A percentile compares a stretch with the other conserved stretches of the same genome.
These are phyloP conservation scores for Prenolepis imparis DNA, from an alignment of 2,888 invertebrate genomes.

Conservation along the genomic window DNA sequence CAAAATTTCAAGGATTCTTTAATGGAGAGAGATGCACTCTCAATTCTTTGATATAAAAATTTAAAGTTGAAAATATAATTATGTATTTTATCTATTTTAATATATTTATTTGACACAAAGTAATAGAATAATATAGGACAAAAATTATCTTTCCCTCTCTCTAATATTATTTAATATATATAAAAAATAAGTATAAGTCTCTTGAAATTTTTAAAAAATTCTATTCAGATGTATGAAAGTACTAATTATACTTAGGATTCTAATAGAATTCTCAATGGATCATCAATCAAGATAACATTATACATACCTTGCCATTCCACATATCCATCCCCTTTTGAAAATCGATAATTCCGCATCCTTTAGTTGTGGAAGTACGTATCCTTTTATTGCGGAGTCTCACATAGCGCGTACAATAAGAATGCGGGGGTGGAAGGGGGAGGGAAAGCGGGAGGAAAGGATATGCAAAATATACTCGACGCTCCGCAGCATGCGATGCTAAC, in stretches of 20 bases:
- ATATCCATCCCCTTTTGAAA: neutral
- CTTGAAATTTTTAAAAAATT: neutral
- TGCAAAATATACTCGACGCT: constrained; percentile 80
- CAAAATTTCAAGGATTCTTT: neutral
- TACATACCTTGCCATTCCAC: neutral
- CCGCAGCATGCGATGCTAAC: constrained; percentile 80
- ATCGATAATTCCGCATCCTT: constrained; percentile 42
- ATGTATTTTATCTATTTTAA: neutral
- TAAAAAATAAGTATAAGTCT: neutral
- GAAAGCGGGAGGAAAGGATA: constrained; percentile 66
- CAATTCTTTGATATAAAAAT: neutral
- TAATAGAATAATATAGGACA: neutral
- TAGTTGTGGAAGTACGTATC: constrained; percentile 56
- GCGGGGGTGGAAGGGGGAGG: constrained; percentile 53
- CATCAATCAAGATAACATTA: neutral
- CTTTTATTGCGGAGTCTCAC: constrained; percentile 75
- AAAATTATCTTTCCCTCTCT: neutral
- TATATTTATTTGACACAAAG: neutral
- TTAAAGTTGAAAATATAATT: neutral
- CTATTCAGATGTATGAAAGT: neutral
- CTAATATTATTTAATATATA: neutral
- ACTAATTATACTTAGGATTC: neutral
- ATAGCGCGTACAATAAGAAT: constrained; percentile 33
- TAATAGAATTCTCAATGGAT: neutral
- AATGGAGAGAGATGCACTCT: neutral